phyloP scores from a whole-genome alignment of 2,888 invertebrate species.

The Hesperia comma region DNA sequence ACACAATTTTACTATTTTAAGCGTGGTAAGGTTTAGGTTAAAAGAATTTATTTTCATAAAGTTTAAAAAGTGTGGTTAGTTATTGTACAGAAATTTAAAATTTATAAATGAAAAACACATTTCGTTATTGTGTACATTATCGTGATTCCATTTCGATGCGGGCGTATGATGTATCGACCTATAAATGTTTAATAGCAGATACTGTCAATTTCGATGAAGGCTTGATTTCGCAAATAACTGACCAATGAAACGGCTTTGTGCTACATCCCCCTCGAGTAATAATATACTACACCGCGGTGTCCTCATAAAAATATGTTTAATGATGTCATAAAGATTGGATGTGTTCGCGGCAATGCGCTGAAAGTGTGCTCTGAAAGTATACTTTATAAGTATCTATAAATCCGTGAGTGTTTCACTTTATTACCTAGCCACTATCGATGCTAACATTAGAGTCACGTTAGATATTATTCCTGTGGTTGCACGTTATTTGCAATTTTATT shows the following conservation, averaged over 20 bases:
- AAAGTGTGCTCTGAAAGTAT: conserved; percentile 65
- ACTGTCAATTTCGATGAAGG: conserved; percentile 70
- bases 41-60: too few species aligned
- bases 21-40: too few species aligned
- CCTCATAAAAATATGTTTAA: conserved; percentile 83
- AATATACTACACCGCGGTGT: conserved; percentile 74
- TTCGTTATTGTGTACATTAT: conserved; percentile 55
- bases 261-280: conserved; percentile 66
- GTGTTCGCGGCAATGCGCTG: conserved; percentile 66
- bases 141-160: conserved; percentile 52
- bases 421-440: conserved; percentile 64
- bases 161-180: conserved; percentile 54
- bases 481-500: conserved; percentile 31
- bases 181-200: conserved; percentile 68
- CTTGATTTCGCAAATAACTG: conserved; percentile 69
- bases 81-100: background rate
- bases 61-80: too few species aligned
- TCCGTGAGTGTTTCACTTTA: conserved; percentile 71
- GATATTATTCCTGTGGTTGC: conserved; percentile 47
- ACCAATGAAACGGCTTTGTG: conserved; percentile 67
- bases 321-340: conserved; percentile 79
- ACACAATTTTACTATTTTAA: too few species aligned
- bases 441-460: conserved; percentile 59
- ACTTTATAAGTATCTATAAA: conserved; percentile 66
- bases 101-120: conserved; percentile 33